phyloP scores from a whole-genome alignment of 2,888 invertebrate species.

The Hemithea aestivaria region DNA sequence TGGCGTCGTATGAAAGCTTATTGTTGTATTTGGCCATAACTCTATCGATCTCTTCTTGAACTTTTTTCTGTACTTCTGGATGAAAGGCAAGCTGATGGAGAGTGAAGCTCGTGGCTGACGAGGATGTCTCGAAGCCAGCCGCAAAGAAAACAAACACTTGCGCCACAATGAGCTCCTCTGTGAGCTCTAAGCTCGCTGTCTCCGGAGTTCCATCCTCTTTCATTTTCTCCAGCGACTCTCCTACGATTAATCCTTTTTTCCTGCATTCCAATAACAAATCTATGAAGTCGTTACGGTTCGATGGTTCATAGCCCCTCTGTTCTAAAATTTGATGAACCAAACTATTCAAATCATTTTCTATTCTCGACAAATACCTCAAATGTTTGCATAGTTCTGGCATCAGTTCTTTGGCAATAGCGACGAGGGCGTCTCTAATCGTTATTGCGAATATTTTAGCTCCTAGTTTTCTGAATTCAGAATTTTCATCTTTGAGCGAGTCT shows the following conservation, averaged over 20 bases:
- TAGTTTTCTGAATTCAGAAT: conserved; percentile 49
- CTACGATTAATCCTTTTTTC: conserved; percentile 41
- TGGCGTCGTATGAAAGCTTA: conserved; percentile 47
- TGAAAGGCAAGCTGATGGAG: conserved; percentile 51
- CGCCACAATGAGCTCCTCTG: conserved; percentile 45
- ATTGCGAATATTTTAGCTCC: conserved; percentile 43
- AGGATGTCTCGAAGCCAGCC: conserved; percentile 57
- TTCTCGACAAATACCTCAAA: conserved; percentile 32
- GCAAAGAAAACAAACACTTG: conserved; percentile 56
- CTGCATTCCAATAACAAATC: conserved; percentile 48
- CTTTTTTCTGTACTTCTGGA: conserved; percentile 43
- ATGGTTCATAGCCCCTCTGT: conserved; percentile 46
- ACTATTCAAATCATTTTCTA: conserved; percentile 40
- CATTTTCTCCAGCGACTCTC: conserved; percentile 44
- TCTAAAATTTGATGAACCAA: conserved; percentile 47
- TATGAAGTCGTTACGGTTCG: conserved; percentile 49
- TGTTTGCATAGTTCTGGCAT: conserved; percentile 42
- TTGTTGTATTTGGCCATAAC: conserved; percentile 40
- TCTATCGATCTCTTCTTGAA: conserved; percentile 44
- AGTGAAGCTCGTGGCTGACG: conserved; percentile 52
- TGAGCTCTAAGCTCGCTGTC: conserved; percentile 34
- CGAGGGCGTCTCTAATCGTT: conserved; percentile 26
- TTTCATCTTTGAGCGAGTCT: conserved; percentile 47
- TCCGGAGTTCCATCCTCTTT: conserved; percentile 44
- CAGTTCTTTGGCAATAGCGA: conserved; percentile 40